Evolutionary conservation across 1,140 invertebrate species (phyloP).

Genomic region (Xylocopa sonorina): DNA sequence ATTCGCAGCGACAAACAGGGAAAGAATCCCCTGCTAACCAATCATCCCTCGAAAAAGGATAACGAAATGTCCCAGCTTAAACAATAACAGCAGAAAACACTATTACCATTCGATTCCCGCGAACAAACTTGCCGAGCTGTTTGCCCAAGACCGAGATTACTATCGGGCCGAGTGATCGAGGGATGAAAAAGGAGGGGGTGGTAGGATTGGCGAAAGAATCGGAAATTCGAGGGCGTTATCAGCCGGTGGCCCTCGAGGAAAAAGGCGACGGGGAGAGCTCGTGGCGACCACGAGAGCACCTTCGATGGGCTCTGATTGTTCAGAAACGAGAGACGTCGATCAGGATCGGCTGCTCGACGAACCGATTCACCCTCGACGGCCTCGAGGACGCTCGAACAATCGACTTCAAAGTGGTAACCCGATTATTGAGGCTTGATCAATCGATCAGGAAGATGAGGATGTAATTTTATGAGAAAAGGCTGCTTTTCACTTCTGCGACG

Average conservation of each 20-base stretch:
- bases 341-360: slow-evolving; percentile 34
- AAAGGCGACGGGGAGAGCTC: slow-evolving; percentile 55
- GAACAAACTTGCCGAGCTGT: not conserved
- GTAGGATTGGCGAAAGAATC: not conserved
- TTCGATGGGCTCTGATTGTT: slow-evolving; percentile 50
- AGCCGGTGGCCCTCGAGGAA: slow-evolving; percentile 61
- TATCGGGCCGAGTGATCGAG: not conserved
- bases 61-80: too few relatives aligned
- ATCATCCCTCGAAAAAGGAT: too few relatives aligned
- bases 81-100: too few relatives aligned
- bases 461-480: not conserved
- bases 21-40: too few relatives aligned
- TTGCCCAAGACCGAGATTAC: not conserved
- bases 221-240: slow-evolving; percentile 68
- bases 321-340: slow-evolving; percentile 37
- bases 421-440: slow-evolving; percentile 19
- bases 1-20: too few relatives aligned
- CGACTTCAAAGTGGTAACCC: slow-evolving; percentile 20
- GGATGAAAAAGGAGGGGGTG: not conserved
- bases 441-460: not conserved
- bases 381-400: slow-evolving; percentile 16
- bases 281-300: slow-evolving; percentile 44
- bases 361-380: slow-evolving; percentile 31
- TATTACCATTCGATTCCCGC: not conserved
- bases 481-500: too few relatives aligned